phyloP scores from a whole-genome alignment of 1,140 invertebrate genomes.

The Maniola jurtina region DNA sequence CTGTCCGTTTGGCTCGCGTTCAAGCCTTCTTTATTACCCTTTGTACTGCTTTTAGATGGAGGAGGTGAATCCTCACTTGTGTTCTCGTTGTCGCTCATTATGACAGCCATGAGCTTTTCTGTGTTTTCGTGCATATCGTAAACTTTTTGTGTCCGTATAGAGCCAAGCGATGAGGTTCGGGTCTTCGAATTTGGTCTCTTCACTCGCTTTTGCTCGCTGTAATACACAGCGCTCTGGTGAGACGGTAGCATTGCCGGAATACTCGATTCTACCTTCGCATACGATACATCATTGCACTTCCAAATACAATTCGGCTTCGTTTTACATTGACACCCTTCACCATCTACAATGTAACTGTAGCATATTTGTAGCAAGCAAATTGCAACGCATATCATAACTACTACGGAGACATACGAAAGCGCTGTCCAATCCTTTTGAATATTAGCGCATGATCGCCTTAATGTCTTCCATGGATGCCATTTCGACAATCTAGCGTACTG shows the following conservation, averaged over 20 bases:
- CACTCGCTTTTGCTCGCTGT: constrained; percentile 32
- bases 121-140: constrained; percentile 63
- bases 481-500: constrained; percentile 37
- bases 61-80: constrained; percentile 30
- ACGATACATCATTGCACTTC: constrained; percentile 39
- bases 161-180: constrained; percentile 43
- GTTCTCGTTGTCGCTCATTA: constrained; percentile 53
- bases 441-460: constrained; percentile 47
- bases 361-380: constrained; percentile 59
- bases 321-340: constrained; percentile 44
- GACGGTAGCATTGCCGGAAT: constrained; percentile 51
- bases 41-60: constrained; percentile 23
- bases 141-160: constrained; percentile 49
- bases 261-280: constrained; percentile 50
- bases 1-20: constrained; percentile 26
- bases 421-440: constrained; percentile 56
- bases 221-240: constrained; percentile 44
- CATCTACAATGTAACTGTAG: constrained; percentile 51
- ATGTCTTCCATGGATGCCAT: constrained; percentile 53
- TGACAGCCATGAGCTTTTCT: constrained; percentile 57
- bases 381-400: constrained; percentile 44
- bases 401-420: constrained; percentile 41
- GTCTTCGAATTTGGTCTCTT: constrained; percentile 32
- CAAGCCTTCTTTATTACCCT: constrained; percentile 18
- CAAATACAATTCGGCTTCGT: constrained; percentile 20